Evolutionary conservation across 1,140 invertebrate species (phyloP).

Genomic region (Aphis gossypii): DNA sequence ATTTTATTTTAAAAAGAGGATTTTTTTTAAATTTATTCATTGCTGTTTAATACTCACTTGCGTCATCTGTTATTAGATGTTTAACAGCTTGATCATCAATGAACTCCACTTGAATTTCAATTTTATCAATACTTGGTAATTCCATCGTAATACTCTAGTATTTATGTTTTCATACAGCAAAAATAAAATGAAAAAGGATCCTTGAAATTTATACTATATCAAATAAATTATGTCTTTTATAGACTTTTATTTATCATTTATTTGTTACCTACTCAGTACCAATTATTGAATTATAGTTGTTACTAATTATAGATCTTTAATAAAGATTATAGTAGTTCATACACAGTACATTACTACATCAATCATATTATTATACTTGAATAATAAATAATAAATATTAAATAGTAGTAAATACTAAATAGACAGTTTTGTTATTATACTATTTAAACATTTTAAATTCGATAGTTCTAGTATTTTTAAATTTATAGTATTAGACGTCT

Average conservation of each 20-base stretch:
- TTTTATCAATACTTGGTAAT: background rate
- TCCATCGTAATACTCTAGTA: background rate
- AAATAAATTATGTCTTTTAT: background rate
- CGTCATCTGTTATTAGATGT: conserved; percentile 17
- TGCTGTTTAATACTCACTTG: background rate
- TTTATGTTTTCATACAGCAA: background rate
- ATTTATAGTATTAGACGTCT: no score
- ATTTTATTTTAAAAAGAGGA: background rate
- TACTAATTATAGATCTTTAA: no score
- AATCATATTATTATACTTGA: no score
- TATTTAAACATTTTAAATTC: no score
- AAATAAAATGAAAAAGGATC: background rate
- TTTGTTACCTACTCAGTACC: no score
- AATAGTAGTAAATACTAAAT: no score
- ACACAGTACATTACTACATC: no score
- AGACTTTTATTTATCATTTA: no score
- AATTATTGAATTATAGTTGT: no score
- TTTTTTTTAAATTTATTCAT: background rate
- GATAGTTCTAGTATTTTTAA: no score
- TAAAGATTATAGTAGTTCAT: background rate
- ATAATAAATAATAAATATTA: no score
- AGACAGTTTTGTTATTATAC: no score
- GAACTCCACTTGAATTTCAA: conserved; percentile 19
- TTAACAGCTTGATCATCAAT: conserved; percentile 23
- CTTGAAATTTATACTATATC: background rate